Base-by-base conservation (phyloP, 1,140 invertebrate genomes). In the Drosophila willistoni region DNA sequence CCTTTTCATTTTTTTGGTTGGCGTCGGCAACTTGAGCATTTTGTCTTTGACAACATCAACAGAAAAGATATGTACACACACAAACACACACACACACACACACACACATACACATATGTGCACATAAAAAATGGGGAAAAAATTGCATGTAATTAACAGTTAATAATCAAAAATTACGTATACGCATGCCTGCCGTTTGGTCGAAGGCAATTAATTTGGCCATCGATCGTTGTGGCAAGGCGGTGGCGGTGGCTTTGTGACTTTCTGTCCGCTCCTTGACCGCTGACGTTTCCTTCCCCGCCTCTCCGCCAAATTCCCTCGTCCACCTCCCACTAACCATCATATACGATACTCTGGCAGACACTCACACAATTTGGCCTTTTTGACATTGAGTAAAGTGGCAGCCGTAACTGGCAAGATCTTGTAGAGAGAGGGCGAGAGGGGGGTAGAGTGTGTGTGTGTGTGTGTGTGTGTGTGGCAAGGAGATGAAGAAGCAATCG, bases 151-250 rank as follows among this genome's bases (percentile, higher is more conserved):
- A 87, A 86, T 86, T 86, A 86, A 79, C 83, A 82, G 76, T 77
- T 76, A 83, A 86, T 87, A 79, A 79, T 79, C 56, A 81, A 80
- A 84, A 77, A 86, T 86, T 86, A 86, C 82, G 82, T 85, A 85
- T 85, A 87, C 82, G 82, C 82, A 85, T 76, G 78, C 82, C 65
- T 65, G 55, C 25, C 70, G 82, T 81, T 29, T 68, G 61, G 44
- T 51, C 19, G 44, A 51, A 36, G 60, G 79, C 79, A 86, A 86
- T 86, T 86, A 87, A 86, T 86, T 77, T 86, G 62, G 55, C 72
- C 83, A 86, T 83, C 83, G 83, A 79, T 87, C 71, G 66, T 68
- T 64, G 41, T 64, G 41, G 55, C 61, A 64, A 44, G 51, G 72
- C 74, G 73, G 73, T 73, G 54, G 72, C 75, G 73, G 73, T 73